These are phyloP conservation scores for Doris montereyensis DNA, from an alignment of 2,888 invertebrate species.

Conservation along the genomic window DNA sequence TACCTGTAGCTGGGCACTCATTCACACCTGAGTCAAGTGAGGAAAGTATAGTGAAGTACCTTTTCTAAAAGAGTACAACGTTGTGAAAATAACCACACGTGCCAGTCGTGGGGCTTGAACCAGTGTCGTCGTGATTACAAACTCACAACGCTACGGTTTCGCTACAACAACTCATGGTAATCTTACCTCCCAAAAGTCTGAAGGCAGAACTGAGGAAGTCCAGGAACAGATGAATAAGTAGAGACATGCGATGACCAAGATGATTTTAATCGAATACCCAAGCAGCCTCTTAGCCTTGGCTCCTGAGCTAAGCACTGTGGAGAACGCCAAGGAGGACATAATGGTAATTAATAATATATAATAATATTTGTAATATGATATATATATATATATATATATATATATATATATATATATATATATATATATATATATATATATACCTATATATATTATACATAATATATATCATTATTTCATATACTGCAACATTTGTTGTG, in stretches of 20 bases:
- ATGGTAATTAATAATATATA: neutral
- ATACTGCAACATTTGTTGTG: no score
- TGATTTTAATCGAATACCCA: constrained; percentile 18
- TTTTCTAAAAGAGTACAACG: no score
- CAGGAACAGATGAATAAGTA: constrained; percentile 68
- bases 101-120: no score
- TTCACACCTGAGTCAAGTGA: no score
- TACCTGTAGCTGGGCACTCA: no score
- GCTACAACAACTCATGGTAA: neutral
- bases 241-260: constrained; percentile 52
- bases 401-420: constrained; percentile 1
- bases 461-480: no score
- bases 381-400: no score
- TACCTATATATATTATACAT: no score
- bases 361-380: neutral
- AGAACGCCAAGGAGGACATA: neutral
- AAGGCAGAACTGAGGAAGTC: constrained; percentile 66
- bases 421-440: constrained; percentile 25
- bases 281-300: constrained; percentile 5
- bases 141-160: neutral
- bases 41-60: no score
- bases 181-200: constrained; percentile 64
- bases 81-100: no score
- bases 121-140: constrained; percentile 1
- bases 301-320: constrained; percentile 23